These are phyloP conservation scores for Isichthys henryi DNA, from an alignment of 2,113 vertebrate genomes.

Conservation along the genomic window DNA sequence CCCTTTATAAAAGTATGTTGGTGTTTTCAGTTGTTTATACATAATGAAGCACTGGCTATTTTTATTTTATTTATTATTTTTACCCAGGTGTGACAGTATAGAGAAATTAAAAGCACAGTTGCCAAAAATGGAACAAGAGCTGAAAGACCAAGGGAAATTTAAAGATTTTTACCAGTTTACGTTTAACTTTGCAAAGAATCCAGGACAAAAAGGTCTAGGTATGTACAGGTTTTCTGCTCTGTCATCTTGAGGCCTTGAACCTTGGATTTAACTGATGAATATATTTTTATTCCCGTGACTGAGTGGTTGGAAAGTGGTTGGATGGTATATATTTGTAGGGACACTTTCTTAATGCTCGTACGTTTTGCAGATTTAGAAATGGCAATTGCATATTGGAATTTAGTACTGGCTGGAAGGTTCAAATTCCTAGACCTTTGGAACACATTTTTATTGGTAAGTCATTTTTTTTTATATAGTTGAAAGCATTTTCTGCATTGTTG, in stretches of 20 bases:
- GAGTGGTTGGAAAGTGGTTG: neutral
- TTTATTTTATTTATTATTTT: conserved; percentile 33
- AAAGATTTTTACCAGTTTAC: conserved; percentile 87
- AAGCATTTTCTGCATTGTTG: neutral
- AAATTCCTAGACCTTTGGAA: conserved; percentile 87
- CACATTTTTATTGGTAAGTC: conserved; percentile 85
- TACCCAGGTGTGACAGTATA: conserved; percentile 75
- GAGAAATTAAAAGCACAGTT: conserved; percentile 80
- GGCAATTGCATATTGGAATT: conserved; percentile 85
- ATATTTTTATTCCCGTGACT: neutral
- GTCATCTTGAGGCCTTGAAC: neutral
- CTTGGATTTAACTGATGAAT: neutral
- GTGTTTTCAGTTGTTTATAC: neutral
- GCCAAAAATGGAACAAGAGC: conserved; percentile 82
- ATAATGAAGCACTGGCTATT: neutral
- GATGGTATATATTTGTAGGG: neutral
- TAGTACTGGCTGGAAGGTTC: conserved; percentile 84
- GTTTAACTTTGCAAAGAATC: conserved; percentile 83
- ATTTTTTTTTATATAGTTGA: neutral
- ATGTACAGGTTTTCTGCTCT: conserved; percentile 40
- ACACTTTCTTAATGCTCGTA: conserved; percentile 35
- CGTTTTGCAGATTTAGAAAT: conserved; percentile 82
- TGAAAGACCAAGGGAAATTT: conserved; percentile 79
- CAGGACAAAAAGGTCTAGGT: conserved; percentile 80
- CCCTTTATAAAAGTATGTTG: neutral